These are phyloP conservation scores for Ceratosolen solmsi DNA, from an alignment of 1,140 invertebrate species.

Conservation along the genomic window DNA sequence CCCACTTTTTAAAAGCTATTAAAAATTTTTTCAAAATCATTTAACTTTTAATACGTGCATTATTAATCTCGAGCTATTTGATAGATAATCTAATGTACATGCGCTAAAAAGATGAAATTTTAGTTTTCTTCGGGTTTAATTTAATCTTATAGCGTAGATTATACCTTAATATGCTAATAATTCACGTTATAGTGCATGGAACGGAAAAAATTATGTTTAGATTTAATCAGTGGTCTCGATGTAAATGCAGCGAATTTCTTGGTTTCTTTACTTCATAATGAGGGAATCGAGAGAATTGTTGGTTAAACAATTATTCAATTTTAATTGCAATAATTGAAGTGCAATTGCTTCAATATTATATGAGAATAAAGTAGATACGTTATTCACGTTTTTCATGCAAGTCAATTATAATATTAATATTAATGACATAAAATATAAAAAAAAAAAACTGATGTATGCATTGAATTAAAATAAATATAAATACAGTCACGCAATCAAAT, in stretches of 20 bases:
- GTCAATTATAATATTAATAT: conserved; percentile 49
- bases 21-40: not conserved
- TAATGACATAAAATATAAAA: conserved; percentile 44
- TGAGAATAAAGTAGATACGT: conserved; percentile 38
- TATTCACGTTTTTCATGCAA: conserved; percentile 44
- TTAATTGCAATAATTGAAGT: conserved; percentile 43
- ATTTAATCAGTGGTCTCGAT: conserved; percentile 20
- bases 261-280: not conserved
- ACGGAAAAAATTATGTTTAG: conserved; percentile 36
- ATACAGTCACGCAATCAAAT: conserved; percentile 44
- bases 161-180: conserved; percentile 4
- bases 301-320: conserved; percentile 18
- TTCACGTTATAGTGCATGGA: not conserved
- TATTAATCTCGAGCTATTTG: not conserved
- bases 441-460: conserved; percentile 22
- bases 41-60: not conserved
- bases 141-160: not conserved
- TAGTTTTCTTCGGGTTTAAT: not conserved
- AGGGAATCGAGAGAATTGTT: conserved; percentile 16
- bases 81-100: not conserved
- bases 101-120: not conserved
- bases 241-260: conserved; percentile 30
- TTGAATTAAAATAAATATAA: conserved; percentile 44
- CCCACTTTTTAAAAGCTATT: not conserved
- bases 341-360: conserved; percentile 35